A percentile compares a stretch with the other conserved stretches of the same genome.
phyloP scores from a whole-genome alignment of 1,140 invertebrate genomes.

The Anastrepha obliqua region DNA sequence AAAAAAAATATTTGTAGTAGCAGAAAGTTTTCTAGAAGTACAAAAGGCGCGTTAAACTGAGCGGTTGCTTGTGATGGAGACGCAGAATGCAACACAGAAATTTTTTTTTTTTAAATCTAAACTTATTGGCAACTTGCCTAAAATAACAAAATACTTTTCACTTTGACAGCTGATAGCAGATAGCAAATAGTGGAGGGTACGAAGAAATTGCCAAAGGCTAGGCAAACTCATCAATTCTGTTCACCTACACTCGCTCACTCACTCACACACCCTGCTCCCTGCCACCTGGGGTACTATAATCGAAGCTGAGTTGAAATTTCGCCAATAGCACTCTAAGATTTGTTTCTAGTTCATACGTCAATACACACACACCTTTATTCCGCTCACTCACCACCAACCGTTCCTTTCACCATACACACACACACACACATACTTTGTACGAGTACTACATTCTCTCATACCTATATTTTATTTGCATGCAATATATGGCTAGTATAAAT shows the following conservation, averaged over 20 bases:
- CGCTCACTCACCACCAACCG: too few relatives aligned
- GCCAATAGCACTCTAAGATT: not conserved
- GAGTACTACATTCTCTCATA: not conserved
- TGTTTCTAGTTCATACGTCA: not conserved
- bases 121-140: slow-evolving; percentile 37
- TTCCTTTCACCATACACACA: not conserved
- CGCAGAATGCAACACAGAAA: not conserved
- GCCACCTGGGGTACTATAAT: not conserved
- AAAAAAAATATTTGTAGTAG: not conserved
- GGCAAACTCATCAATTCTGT: not conserved
- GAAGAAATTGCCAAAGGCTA: not conserved
- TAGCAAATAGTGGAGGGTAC: not conserved
- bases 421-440: not conserved
- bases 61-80: not conserved
- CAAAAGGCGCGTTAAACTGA: not conserved
- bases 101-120: not conserved
- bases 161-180: not conserved
- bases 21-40: not conserved
- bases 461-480: slow-evolving; percentile 4
- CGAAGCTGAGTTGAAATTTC: not conserved
- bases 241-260: not conserved
- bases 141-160: slow-evolving; percentile 30
- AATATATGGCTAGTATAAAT: not conserved
- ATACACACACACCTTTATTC: not conserved
- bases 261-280: not conserved